These are phyloP conservation scores for Drosophila siamana DNA, from an alignment of 2,888 invertebrate species.

Conservation along the genomic window DNA sequence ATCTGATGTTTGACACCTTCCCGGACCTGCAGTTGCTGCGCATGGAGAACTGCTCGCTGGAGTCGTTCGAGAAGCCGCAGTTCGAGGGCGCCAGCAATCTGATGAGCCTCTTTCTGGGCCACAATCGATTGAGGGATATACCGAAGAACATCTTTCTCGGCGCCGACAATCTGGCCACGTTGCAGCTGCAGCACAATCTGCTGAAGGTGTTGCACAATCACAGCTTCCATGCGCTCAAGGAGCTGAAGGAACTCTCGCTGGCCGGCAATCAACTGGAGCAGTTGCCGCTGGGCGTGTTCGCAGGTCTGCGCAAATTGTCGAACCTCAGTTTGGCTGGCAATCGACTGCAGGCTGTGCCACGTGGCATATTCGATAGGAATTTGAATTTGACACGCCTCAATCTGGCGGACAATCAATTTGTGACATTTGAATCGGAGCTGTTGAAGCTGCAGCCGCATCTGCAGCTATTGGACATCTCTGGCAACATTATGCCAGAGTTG, in stretches of 20 bases:
- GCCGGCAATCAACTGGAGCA: conserved; percentile 76
- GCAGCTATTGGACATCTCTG: conserved; percentile 79
- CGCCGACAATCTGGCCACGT: conserved; percentile 82
- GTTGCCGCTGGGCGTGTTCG: conserved; percentile 74
- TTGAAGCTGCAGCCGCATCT: conserved; percentile 77
- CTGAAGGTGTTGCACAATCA: conserved; percentile 76
- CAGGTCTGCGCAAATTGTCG: conserved; percentile 75
- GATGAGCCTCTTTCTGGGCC: conserved; percentile 80
- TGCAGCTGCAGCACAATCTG: conserved; percentile 76
- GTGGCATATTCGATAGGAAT: conserved; percentile 80
- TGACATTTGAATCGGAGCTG: conserved; percentile 80
- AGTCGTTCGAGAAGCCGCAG: conserved; percentile 83
- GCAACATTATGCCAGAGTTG: conserved; percentile 80
- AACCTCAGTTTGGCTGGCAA: conserved; percentile 81
- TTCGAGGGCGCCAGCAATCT: conserved; percentile 84
- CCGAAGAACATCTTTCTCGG: conserved; percentile 84
- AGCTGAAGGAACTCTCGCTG: conserved; percentile 79
- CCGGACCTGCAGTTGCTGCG: conserved; percentile 83
- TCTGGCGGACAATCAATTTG: conserved; percentile 77
- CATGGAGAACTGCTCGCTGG: conserved; percentile 84
- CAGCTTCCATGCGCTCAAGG: conserved; percentile 83
- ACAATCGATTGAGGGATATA: conserved; percentile 81
- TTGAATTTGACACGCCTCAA: conserved; percentile 79
- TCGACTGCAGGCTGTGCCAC: conserved; percentile 72
- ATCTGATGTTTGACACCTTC: conserved; percentile 84